Conservation (phyloP, 2,797 vertebrate species). For the Capromys pilorides region DNA sequence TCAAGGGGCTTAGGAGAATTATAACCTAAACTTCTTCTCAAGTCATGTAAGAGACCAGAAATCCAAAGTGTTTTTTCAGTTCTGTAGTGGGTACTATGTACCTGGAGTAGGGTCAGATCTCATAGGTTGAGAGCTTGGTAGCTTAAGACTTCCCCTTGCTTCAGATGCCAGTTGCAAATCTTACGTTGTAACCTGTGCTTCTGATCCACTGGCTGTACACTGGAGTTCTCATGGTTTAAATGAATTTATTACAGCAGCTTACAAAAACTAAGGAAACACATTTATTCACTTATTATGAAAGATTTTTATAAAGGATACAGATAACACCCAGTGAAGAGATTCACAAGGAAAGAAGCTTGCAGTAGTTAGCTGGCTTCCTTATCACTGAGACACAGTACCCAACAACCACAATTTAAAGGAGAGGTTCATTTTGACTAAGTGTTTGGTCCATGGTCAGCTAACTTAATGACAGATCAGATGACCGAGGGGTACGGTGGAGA, state of each 20-base stretch:
- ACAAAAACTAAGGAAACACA: neutral
- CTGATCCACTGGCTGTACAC: neutral
- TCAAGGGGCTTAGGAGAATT: constrained; percentile 24
- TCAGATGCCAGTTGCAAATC: neutral
- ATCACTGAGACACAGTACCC: neutral
- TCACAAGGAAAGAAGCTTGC: neutral
- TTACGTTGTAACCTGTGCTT: neutral
- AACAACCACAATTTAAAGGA: neutral
- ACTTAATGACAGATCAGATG: neutral
- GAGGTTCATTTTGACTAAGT: neutral
- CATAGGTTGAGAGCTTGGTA: neutral
- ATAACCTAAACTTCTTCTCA: constrained; percentile 27
- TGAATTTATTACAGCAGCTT: neutral
- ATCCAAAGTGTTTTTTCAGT: neutral
- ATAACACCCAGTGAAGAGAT: neutral
- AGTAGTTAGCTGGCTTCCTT: neutral
- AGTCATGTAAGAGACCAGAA: neutral
- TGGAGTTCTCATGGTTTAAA: neutral
- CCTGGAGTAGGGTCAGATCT: neutral
- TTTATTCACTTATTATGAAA: neutral
- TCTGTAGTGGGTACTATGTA: neutral
- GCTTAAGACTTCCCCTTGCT: neutral
- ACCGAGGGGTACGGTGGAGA: neutral
- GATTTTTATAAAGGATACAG: neutral
- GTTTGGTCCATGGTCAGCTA: neutral